Evolutionary conservation across 2,113 vertebrate genomes (phyloP).

Genomic region (Rhea americana): DNA sequence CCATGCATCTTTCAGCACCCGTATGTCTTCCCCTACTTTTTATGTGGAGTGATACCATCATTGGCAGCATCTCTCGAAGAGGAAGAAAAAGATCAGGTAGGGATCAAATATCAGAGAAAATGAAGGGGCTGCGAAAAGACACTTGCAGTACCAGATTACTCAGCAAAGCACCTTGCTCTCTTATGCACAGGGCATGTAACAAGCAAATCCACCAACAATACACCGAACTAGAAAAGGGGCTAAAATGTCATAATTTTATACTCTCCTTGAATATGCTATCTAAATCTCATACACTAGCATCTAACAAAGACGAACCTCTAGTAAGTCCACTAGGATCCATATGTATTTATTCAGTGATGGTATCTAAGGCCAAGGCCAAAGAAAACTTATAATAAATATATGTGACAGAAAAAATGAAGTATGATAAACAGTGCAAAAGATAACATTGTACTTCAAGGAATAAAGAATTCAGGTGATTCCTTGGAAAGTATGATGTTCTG

Average conservation of each 20-base stretch:
- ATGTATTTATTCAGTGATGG: background rate
- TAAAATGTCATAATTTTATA: background rate
- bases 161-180: background rate
- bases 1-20: constrained; percentile 69
- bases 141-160: background rate
- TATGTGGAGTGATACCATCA: constrained; percentile 67
- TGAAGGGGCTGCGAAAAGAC: background rate
- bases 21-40: constrained; percentile 62
- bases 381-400: background rate
- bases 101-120: constrained; percentile 48
- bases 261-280: background rate
- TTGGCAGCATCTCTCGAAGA: constrained; percentile 63
- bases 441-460: background rate
- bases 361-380: background rate
- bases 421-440: background rate
- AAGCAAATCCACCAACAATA: background rate
- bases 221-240: background rate
- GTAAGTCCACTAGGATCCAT: background rate
- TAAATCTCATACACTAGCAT: background rate
- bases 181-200: background rate
- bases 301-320: background rate
- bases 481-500: background rate
- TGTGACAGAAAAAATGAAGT: background rate
- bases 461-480: background rate
- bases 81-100: constrained; percentile 71